These are phyloP conservation scores for Zaprionus vittiger DNA, from an alignment of 1,140 invertebrate species.

Conservation along the genomic window DNA sequence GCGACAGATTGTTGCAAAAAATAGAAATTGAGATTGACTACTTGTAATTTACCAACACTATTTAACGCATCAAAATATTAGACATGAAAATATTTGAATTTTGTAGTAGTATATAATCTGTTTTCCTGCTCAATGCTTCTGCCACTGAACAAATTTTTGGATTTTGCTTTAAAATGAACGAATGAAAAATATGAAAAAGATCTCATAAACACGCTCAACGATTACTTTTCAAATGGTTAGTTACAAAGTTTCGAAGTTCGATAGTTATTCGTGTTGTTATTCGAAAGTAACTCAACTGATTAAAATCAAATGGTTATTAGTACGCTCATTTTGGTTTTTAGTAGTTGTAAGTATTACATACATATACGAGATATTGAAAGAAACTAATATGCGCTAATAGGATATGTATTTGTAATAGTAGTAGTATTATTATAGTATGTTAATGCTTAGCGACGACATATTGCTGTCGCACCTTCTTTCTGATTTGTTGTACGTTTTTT, in stretches of 20 bases:
- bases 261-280: constrained; percentile 34
- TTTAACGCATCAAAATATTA: constrained; percentile 54
- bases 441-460: constrained; percentile 84
- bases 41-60: constrained; percentile 72
- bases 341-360: constrained; percentile 52
- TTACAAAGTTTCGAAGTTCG: constrained; percentile 35
- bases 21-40: constrained; percentile 48
- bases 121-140: constrained; percentile 58
- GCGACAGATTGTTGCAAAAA: constrained; percentile 41
- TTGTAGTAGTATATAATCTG: neutral
- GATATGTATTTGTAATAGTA: constrained; percentile 55
- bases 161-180: constrained; percentile 58
- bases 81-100: constrained; percentile 33
- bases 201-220: constrained; percentile 48
- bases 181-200: constrained; percentile 45
- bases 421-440: constrained; percentile 49
- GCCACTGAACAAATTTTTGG: constrained; percentile 63
- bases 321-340: constrained; percentile 54
- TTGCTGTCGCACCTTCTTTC: constrained; percentile 85
- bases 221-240: constrained; percentile 64
- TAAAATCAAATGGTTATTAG: constrained; percentile 66
- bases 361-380: constrained; percentile 71
- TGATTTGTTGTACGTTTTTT: constrained; percentile 85
- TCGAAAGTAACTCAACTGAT: constrained; percentile 27
- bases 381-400: constrained; percentile 74